Base-by-base conservation (phyloP, 2,888 invertebrate genomes). In the Macrophya annulata region DNA sequence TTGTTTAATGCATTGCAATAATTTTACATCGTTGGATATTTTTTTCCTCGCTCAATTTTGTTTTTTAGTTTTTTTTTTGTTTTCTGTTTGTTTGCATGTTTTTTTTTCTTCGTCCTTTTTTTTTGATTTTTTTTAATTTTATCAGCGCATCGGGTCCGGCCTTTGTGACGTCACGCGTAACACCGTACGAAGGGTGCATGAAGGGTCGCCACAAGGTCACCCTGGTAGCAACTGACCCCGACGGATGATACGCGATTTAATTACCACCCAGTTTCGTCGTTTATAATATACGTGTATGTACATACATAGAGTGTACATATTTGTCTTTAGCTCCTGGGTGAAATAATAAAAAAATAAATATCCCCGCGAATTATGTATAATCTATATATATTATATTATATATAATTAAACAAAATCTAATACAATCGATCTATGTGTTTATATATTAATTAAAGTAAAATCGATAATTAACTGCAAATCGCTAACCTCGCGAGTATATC, bases 171-270 rank as follows among this genome's bases (percentile, higher is more conserved):
- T 55, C 55, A 55, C 55, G n/a, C n/a, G 55, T 55, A n/a, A n/a
- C n/a, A n/a, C n/a, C 8, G 55, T 55, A 6, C n/a, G n/a, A 55
- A 55, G 55, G 55, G 55, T n/a, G 55, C 17, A 55, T 31, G n/a
- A 55, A 55, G 55, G n/a, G 55, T 55, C 8, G 55, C 3, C 55
- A n/a, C 8, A n/a, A 8, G 55, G 55, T 17, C n/a, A 55, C 55
- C 55, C n/a, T 55, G 17, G 55, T 55, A n/a, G n/a, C n/a, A n/a
- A 55, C 55, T n/a, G 55, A 55, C 55, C 55, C 55, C n/a, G 55
- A 55, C 55, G 55, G n/a, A 55, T 55, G n/a, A 55, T 55, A 55
- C 55, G 55, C n/a, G n/a, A 55, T 55, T 55, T 55, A 55, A 55
- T 55, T n/a, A 55, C 55, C 55, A 55, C 55, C 55, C 55, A 17